phyloP scores from a whole-genome alignment of 2,888 invertebrate species.

The Panorpa germanica region DNA sequence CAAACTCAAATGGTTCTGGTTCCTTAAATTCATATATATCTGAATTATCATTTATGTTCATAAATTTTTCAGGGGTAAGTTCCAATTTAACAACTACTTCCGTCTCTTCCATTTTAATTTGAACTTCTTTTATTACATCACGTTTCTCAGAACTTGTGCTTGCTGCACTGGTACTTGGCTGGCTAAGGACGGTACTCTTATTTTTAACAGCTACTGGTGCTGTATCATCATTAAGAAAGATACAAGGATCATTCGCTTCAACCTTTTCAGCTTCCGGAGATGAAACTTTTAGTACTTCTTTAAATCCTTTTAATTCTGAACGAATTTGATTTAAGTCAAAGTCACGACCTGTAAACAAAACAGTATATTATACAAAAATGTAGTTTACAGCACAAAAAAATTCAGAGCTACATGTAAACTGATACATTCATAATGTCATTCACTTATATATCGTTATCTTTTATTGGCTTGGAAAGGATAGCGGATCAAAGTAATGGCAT shows the following conservation, averaged over 20 bases:
- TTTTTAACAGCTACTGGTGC: constrained; percentile 14
- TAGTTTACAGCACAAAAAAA: not conserved
- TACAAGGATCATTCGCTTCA: constrained; percentile 15
- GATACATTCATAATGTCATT: not conserved
- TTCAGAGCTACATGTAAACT: not conserved
- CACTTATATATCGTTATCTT: no score
- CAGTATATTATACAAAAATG: constrained; percentile 9
- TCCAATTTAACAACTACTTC: constrained; percentile 11
- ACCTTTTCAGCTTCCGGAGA: constrained; percentile 29
- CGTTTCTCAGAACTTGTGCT: constrained; percentile 2
- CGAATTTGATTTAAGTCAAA: constrained; percentile 72
- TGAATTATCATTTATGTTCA: no score
- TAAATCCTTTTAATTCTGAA: constrained; percentile 65
- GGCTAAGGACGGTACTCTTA: constrained; percentile 14
- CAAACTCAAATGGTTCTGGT: constrained; percentile 73
- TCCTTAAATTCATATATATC: constrained; percentile 82
- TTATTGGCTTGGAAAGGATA: no score
- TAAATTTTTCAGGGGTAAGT: no score
- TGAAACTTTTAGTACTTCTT: constrained; percentile 34
- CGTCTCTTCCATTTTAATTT: constrained; percentile 16
- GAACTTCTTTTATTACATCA: constrained; percentile 9
- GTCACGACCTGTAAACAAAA: constrained; percentile 38
- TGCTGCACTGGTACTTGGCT: constrained; percentile 1
- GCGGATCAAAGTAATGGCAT: no score
- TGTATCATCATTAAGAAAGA: constrained; percentile 13